Evolutionary conservation across 1,140 invertebrate species (phyloP), one percentile per base, ranked within the genome.

Genomic region (Araneus ventricosus): DNA sequence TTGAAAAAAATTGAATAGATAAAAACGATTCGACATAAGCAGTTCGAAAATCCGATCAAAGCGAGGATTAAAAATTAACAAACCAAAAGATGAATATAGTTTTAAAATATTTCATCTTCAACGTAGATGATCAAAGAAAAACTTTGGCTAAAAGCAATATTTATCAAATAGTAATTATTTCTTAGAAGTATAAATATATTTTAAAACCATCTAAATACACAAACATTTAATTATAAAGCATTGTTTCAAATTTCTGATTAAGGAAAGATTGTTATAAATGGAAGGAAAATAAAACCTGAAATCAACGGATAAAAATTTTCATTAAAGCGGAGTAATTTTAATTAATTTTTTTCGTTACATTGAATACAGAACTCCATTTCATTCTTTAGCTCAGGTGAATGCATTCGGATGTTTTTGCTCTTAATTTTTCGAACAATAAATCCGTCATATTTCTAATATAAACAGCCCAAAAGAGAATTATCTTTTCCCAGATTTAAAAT

Each of bases 391-490:
- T 27, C 24, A 10, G 27, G 27, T 27, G 8, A 27, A 30, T 30
- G n/a, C 24, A 67, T 14, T 67, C 14, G 14, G n/a, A 1, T 27
- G 7, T 67, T 67, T 67, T 67, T 67, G n/a, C 10, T 27, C n/a
- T 27, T 8, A 67, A 10, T 67, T 67, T 67, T 67, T 8, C 17
- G 34, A 75, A 75, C 34, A 75, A 75, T 75, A 75, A 75, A 75
- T 34, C 70, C 30, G 14, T 75, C 70, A 75, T 75, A 34, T 75
- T 75, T 52, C 39, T 52, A 82, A 82, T 82, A 45, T 52, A 82
- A 82, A 82, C 39, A 82, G 39, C 24, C 22, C 80, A 27, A 82
- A 82, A 82, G 80, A 82, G n/a, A 82, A 82, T 82, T 45, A 82
- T 82, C 22, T 82, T 82, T 41, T 27, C 22, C 2, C 39, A 30